Conservation (phyloP, 1,140 invertebrate species). For the Drosophila lacertosa region DNA sequence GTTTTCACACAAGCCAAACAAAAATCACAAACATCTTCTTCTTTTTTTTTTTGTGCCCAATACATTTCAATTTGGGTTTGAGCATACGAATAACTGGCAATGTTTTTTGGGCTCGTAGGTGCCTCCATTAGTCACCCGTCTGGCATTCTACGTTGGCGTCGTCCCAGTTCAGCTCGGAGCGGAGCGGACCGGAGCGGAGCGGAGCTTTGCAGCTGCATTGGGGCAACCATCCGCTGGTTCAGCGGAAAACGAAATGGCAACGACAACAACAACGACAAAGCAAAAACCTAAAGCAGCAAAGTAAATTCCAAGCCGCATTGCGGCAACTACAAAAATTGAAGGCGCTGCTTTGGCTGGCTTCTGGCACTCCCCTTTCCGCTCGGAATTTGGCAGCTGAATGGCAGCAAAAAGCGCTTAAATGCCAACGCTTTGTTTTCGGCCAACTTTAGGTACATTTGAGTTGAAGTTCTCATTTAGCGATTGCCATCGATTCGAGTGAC, state of each 20-base stretch:
- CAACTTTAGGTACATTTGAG: slow-evolving; percentile 40
- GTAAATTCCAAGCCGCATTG: slow-evolving; percentile 53
- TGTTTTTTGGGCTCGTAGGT: slow-evolving; percentile 9
- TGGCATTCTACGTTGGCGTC: slow-evolving; percentile 59
- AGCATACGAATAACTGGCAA: background rate
- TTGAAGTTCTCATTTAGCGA: slow-evolving; percentile 37
- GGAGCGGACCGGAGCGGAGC: no score
- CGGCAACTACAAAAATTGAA: slow-evolving; percentile 31
- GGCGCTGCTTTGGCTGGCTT: slow-evolving; percentile 42
- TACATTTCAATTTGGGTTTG: slow-evolving; percentile 25
- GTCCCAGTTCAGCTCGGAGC: slow-evolving; percentile 29
- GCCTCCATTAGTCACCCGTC: slow-evolving; percentile 44
- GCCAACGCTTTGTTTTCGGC: slow-evolving; percentile 58
- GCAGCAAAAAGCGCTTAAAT: slow-evolving; percentile 57
- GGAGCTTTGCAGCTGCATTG: slow-evolving; percentile 31
- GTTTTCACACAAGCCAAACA: background rate
- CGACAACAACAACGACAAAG: slow-evolving; percentile 29
- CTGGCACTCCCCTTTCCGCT: slow-evolving; percentile 62
- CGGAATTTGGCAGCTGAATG: slow-evolving; percentile 45
- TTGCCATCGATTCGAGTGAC: slow-evolving; percentile 35
- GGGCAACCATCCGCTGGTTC: slow-evolving; percentile 36
- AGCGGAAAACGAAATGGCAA: slow-evolving; percentile 50
- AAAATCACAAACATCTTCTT: no score
- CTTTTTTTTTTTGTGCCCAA: slow-evolving; percentile 8
- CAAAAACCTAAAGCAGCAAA: slow-evolving; percentile 31